phyloP scores from a whole-genome alignment of 53 echinoderm and acorn worm species.

The Holothuria leucospilota region DNA sequence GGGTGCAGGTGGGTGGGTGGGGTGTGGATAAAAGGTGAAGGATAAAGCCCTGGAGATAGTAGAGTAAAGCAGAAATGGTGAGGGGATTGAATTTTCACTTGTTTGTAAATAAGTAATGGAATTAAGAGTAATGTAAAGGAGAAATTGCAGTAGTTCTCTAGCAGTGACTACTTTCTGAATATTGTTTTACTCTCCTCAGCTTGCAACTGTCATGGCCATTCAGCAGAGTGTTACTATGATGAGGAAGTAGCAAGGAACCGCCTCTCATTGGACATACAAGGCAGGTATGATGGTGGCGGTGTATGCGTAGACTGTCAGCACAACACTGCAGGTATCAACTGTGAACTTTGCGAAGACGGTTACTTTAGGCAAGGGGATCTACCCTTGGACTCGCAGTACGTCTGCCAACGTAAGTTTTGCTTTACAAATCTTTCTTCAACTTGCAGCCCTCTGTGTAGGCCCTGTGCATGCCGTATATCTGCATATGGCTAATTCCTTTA shows the following conservation, averaged over 20 bases:
- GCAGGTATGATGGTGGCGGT: constrained; percentile 89
- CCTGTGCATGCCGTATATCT: no score
- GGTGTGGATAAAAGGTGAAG: no score
- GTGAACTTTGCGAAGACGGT: constrained; percentile 79
- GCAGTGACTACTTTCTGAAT: no score
- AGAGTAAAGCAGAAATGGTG: no score
- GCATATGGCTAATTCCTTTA: no score
- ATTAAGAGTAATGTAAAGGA: no score
- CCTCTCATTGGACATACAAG: constrained; percentile 82
- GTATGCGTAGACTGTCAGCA: constrained; percentile 92
- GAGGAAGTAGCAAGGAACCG: constrained; percentile 69
- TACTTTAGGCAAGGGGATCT: constrained; percentile 75
- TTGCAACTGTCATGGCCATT: constrained; percentile 90
- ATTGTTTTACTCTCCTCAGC: constrained; percentile 28
- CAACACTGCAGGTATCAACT: constrained; percentile 96
- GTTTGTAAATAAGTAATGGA: no score
- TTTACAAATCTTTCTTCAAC: not conserved
- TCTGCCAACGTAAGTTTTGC: constrained; percentile 88
- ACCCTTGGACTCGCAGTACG: constrained; percentile 63
- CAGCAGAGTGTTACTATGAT: constrained; percentile 82
- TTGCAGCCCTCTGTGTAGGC: no score
- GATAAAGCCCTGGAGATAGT: no score
- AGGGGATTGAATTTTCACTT: no score
- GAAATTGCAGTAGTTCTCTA: no score
- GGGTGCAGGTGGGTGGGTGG: no score